phyloP scores from a whole-genome alignment of 2,113 vertebrate species.

The Psilopsiagon aymara region DNA sequence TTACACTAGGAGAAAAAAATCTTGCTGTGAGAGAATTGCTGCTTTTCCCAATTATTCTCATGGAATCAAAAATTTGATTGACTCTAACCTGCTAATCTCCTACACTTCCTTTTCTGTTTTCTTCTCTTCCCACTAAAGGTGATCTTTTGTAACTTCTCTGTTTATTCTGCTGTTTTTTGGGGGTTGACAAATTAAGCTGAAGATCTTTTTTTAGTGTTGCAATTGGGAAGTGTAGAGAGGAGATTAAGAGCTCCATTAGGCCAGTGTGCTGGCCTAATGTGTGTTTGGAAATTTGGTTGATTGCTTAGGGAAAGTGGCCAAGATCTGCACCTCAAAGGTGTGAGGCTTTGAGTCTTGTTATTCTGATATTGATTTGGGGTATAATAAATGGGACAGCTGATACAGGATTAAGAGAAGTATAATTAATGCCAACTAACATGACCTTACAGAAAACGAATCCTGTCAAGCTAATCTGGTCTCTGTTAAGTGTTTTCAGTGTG shows the following conservation, averaged over 20 bases:
- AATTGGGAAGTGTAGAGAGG: neutral
- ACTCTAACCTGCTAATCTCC: slow-evolving; percentile 21
- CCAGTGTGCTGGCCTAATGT: too few relatives aligned
- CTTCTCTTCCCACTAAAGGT: neutral
- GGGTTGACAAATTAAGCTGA: neutral
- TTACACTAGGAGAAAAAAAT: slow-evolving; percentile 37
- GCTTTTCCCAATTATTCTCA: slow-evolving; percentile 30
- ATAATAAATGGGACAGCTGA: neutral
- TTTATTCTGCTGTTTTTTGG: slow-evolving; percentile 44
- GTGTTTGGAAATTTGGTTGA: neutral
- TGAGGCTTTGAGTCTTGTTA: neutral
- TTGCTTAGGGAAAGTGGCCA: neutral
- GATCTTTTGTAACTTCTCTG: slow-evolving; percentile 16
- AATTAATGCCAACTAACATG: neutral
- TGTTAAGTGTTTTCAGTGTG: neutral
- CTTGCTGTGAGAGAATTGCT: slow-evolving; percentile 36
- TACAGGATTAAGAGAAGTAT: neutral
- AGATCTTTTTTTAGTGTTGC: neutral
- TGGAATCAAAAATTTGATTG: slow-evolving; percentile 41
- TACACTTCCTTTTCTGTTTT: slow-evolving; percentile 32
- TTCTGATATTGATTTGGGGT: neutral
- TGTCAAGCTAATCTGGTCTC: neutral
- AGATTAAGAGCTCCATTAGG: neutral
- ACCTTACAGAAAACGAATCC: neutral
- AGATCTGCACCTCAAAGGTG: neutral